Evolutionary conservation across 2,888 invertebrate species (phyloP), one percentile per base, ranked within the genome.

Genomic region (Petrolisthes cinctipes): DNA sequence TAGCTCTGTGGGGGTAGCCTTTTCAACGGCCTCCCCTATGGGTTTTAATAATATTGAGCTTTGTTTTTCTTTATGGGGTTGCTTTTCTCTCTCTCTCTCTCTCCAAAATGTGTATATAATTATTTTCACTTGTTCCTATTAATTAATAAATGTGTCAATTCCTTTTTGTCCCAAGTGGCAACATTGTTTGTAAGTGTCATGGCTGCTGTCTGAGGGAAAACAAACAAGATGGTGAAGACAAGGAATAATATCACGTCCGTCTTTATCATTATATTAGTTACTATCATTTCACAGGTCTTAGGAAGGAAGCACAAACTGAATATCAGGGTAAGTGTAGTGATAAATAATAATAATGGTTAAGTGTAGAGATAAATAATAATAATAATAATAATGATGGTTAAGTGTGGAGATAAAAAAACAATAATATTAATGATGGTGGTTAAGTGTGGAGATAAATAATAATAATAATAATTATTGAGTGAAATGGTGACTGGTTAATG

Each of bases 221-320:
- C 75, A 83, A 76, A 0, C 68, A 85, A 85, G 23, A 79, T 79
- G 79, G 79, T 23, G 54, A 79, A 20, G 9, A 11, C 14, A 11
- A 23, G 23, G 17, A 37, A 51, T 17, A 68, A 66, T 53, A 37
- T 23, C 53, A 37, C 20, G 20, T 51, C 68, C 68, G 11, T 51
- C 6, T 37, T 75, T 37, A 20, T 82, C 4, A n/a, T 76, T 9
- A 17, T 82, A 37, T 37, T 75, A n/a, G 66, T 54, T 5, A 54
- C 66, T 5, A 37, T 61, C 51, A 17, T 5, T 6, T 66, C 86
- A 5, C 73, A 14, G 56, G 73, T 68, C n/a, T 23, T 78, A 14
- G 85, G 80, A 9, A 86, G 82, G 82, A 89, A 90, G 53, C 86
- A 85, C 78, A 83, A 82, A 51, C 82, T 85, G 75, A 86, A 85